Conservation (phyloP, 2,888 invertebrate species). For the Antheraea assamensis region DNA sequence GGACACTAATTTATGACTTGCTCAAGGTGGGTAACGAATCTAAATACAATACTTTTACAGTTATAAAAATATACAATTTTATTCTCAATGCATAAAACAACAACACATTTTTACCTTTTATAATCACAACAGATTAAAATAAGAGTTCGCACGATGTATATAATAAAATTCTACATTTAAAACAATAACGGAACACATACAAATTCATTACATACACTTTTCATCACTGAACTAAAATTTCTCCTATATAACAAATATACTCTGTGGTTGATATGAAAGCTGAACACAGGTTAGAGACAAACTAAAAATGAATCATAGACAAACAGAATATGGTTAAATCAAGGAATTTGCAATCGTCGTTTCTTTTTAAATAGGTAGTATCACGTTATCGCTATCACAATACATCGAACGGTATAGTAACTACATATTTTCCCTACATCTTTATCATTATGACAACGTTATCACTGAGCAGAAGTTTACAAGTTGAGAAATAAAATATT, state of each 20-base stretch:
- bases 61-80: conserved; percentile 35
- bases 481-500: too few species aligned
- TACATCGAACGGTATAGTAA: too few species aligned
- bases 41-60: conserved; percentile 42
- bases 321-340: too few species aligned
- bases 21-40: conserved; percentile 29
- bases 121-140: conserved; percentile 30
- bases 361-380: too few species aligned
- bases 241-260: background rate
- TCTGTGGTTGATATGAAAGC: background rate
- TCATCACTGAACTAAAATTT: conserved; percentile 9
- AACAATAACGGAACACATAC: conserved; percentile 41
- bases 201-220: conserved; percentile 39
- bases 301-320: too few species aligned
- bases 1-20: conserved; percentile 10
- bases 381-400: too few species aligned
- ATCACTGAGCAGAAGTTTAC: too few species aligned
- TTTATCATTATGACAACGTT: too few species aligned
- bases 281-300: background rate
- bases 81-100: conserved; percentile 30
- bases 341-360: too few species aligned
- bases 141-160: conserved; percentile 34
- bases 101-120: conserved; percentile 36
- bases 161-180: conserved; percentile 46
- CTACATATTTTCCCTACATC: too few species aligned